Percentiles rank a stretch among this genome's conserved stretches.
phyloP scores from a whole-genome alignment of 2,113 vertebrate species.

The Himantopus leucocephalus region DNA sequence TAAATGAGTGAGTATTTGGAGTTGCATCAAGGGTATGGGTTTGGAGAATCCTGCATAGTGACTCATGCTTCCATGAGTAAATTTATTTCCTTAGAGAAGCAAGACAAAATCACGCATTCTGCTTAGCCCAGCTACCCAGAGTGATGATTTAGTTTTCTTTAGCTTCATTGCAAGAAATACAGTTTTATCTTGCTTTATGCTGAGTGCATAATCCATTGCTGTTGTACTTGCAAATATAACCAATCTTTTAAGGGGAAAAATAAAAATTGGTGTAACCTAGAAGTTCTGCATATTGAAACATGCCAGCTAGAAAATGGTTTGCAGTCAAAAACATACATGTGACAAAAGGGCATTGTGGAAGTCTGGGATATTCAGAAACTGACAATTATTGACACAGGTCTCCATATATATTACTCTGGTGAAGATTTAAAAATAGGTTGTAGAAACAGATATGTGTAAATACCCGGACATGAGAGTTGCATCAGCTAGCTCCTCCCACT shows the following conservation, averaged over 20 bases:
- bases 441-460: neutral
- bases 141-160: neutral
- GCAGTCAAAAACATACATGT: neutral
- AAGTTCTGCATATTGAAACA: neutral
- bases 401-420: neutral
- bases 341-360: neutral
- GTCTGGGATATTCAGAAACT: neutral
- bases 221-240: neutral
- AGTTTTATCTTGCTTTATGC: neutral
- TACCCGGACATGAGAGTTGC: neutral
- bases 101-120: neutral
- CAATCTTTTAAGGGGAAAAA: neutral
- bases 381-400: neutral
- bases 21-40: neutral
- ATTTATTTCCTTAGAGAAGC: neutral
- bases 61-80: constrained; percentile 21
- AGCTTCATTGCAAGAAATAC: neutral
- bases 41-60: neutral
- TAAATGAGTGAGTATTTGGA: neutral
- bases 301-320: neutral
- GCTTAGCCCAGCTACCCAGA: neutral
- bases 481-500: neutral
- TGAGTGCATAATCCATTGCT: neutral
- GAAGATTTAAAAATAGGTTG: neutral
- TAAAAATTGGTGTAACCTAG: neutral